phyloP scores from a whole-genome alignment of 2,113 vertebrate genomes.

The Poeciliopsis retropinna region DNA sequence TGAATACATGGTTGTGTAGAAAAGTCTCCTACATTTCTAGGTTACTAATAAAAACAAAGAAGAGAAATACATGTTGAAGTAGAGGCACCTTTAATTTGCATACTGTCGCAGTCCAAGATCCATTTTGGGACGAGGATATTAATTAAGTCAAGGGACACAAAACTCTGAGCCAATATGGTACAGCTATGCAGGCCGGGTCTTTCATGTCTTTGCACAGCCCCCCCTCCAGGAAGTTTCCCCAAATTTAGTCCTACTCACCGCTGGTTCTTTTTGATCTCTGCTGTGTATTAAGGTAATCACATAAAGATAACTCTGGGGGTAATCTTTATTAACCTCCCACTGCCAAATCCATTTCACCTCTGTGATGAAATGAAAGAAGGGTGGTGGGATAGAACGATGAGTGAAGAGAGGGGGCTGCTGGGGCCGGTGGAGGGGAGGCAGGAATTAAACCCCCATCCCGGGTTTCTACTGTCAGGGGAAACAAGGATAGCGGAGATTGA shows the following conservation, averaged over 20 bases:
- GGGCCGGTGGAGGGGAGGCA: not conserved
- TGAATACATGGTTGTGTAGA: not conserved
- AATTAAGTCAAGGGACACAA: conserved; percentile 17
- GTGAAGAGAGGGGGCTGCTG: not conserved
- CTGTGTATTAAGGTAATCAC: conserved; percentile 63
- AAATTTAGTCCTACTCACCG: conserved; percentile 22
- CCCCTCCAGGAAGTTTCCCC: conserved; percentile 29
- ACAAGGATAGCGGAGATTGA: conserved; percentile 61
- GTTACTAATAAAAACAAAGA: no score
- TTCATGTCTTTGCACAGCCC: conserved; percentile 11
- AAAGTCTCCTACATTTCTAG: not conserved
- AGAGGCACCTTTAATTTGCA: not conserved
- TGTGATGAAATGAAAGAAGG: conserved; percentile 45
- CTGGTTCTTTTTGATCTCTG: conserved; percentile 51
- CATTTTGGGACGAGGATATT: conserved; percentile 11
- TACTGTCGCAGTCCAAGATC: not conserved
- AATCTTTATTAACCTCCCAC: conserved; percentile 67
- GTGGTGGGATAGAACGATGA: not conserved
- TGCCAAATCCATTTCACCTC: conserved; percentile 58
- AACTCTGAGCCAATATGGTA: conserved; percentile 14
- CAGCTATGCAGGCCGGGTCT: conserved; percentile 8
- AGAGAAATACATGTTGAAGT: not conserved
- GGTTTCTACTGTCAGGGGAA: conserved; percentile 51
- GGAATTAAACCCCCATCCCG: conserved; percentile 28
- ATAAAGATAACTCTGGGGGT: conserved; percentile 53